phyloP scores from a whole-genome alignment of 2,888 invertebrate species.

The Palloptera scutellata region DNA sequence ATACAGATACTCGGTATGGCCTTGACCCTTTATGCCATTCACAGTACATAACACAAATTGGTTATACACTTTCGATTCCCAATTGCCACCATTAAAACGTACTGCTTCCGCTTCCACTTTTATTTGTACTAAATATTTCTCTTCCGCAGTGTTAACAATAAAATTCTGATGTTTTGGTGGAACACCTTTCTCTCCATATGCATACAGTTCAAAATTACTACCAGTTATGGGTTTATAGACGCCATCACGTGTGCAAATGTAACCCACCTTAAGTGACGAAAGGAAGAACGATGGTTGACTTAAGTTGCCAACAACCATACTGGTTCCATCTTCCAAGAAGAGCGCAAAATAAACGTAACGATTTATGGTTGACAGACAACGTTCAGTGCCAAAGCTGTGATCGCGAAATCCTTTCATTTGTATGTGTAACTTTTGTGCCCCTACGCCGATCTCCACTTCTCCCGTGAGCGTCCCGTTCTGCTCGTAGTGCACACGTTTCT shows the following conservation, averaged over 20 bases:
- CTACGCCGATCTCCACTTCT: slow-evolving; percentile 66
- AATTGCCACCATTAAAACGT: slow-evolving; percentile 74
- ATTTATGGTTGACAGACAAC: slow-evolving; percentile 79
- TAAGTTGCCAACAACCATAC: slow-evolving; percentile 76
- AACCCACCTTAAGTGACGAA: slow-evolving; percentile 72
- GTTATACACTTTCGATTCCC: slow-evolving; percentile 75
- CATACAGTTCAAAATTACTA: slow-evolving; percentile 72
- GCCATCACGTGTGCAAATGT: slow-evolving; percentile 68
- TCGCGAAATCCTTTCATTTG: slow-evolving; percentile 76
- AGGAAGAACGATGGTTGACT: slow-evolving; percentile 72
- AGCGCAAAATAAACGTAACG: slow-evolving; percentile 82
- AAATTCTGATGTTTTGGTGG: slow-evolving; percentile 74
- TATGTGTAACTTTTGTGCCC: slow-evolving; percentile 66
- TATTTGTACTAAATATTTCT: slow-evolving; percentile 70
- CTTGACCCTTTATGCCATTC: slow-evolving; percentile 71
- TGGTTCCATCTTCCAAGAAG: slow-evolving; percentile 75
- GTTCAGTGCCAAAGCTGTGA: slow-evolving; percentile 79
- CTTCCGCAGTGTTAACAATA: slow-evolving; percentile 68
- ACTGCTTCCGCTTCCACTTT: slow-evolving; percentile 68
- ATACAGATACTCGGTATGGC: slow-evolving; percentile 79
- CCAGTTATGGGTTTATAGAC: slow-evolving; percentile 68
- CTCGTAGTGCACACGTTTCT: slow-evolving; percentile 79
- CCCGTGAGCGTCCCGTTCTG: slow-evolving; percentile 77
- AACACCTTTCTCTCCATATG: slow-evolving; percentile 73
- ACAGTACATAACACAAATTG: slow-evolving; percentile 66